phyloP scores from a whole-genome alignment of 2,888 invertebrate genomes.

The Drosophila mercatorum region DNA sequence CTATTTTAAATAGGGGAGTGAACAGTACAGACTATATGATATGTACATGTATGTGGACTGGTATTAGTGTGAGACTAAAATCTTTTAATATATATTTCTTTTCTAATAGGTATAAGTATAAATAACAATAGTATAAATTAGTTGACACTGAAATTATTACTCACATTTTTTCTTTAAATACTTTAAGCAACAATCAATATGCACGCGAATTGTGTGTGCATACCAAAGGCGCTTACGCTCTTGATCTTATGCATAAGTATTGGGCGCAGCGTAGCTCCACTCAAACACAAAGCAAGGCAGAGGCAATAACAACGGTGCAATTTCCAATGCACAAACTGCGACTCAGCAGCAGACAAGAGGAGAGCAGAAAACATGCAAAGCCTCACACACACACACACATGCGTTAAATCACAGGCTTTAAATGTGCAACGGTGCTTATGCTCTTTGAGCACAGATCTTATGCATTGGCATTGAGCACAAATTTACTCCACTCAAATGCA shows the following conservation, averaged over 20 bases:
- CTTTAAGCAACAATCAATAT: too few relatives aligned
- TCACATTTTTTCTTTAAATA: too few relatives aligned
- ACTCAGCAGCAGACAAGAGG: neutral
- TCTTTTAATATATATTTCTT: too few relatives aligned
- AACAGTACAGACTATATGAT: neutral
- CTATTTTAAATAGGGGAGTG: neutral
- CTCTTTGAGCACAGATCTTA: neutral
- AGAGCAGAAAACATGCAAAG: neutral
- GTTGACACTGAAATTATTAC: too few relatives aligned
- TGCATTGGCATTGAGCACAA: neutral
- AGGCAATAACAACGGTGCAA: neutral
- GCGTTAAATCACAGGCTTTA: neutral
- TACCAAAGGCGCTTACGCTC: neutral
- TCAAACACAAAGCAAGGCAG: neutral
- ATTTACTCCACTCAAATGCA: neutral
- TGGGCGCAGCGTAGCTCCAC: neutral
- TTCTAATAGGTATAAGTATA: too few relatives aligned
- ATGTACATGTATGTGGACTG: too few relatives aligned
- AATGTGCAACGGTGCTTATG: neutral
- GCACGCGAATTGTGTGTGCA: too few relatives aligned
- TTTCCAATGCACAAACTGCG: neutral
- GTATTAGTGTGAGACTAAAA: too few relatives aligned
- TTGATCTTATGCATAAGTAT: neutral
- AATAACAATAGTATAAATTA: too few relatives aligned
- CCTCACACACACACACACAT: neutral